Evolutionary conservation across 2,797 vertebrate genomes (phyloP).

Genomic region (Astyanax mexicanus): DNA sequence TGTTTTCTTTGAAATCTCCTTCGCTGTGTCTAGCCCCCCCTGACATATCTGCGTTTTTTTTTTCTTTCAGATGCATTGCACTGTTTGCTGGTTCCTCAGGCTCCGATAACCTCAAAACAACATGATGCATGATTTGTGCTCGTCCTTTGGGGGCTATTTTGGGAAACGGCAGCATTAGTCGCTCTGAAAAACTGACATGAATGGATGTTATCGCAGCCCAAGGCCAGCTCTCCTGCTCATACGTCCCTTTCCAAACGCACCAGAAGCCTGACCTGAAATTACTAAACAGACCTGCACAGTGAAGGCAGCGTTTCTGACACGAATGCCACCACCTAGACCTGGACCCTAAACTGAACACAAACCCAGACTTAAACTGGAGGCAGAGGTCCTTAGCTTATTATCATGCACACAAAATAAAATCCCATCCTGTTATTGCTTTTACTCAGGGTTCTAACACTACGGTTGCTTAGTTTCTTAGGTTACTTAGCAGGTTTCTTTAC

Average conservation of each 20-base stretch:
- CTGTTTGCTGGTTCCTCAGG: constrained; percentile 6
- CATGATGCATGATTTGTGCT: constrained; percentile 23
- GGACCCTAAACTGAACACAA: not conserved
- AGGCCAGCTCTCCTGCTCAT: not conserved
- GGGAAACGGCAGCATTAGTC: constrained; percentile 6
- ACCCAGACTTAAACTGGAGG: no score
- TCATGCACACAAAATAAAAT: no score
- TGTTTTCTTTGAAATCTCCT: constrained; percentile 6
- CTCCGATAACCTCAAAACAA: constrained; percentile 30
- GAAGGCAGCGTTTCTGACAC: not conserved
- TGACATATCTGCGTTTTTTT: not conserved
- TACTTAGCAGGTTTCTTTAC: no score
- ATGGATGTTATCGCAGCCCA: constrained; percentile 5
- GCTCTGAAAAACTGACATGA: constrained; percentile 7
- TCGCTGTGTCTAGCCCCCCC: not conserved
- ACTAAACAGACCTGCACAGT: not conserved
- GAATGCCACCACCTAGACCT: no score
- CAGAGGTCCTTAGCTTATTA: no score
- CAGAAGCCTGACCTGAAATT: not conserved
- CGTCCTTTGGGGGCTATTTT: constrained; percentile 18
- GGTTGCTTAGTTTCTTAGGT: no score
- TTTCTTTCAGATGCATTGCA: not conserved
- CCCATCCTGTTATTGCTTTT: no score
- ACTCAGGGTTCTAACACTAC: no score
- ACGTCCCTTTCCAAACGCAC: not conserved